Evolutionary conservation across 2,888 invertebrate species (phyloP).

Genomic region (Amiota mariae): DNA sequence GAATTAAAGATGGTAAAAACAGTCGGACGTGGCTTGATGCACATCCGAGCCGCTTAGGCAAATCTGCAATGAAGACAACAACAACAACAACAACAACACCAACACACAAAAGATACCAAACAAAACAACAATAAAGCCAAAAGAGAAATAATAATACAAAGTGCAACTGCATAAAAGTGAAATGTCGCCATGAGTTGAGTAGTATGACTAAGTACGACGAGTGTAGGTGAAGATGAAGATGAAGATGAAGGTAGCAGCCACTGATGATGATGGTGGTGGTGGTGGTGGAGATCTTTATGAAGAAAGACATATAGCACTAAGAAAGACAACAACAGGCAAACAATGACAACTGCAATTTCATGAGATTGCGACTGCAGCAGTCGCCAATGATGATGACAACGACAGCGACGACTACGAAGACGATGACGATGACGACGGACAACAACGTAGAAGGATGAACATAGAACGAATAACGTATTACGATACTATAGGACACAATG

Average conservation of each 20-base stretch:
- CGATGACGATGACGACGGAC: neutral
- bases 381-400: constrained; percentile 26
- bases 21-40: constrained; percentile 41
- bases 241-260: neutral
- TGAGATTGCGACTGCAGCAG: constrained; percentile 47
- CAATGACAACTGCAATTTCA: constrained; percentile 53
- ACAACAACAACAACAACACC: constrained; percentile 42
- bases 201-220: constrained; percentile 40
- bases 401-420: neutral
- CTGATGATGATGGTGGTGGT: neutral
- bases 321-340: constrained; percentile 41
- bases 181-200: constrained; percentile 60
- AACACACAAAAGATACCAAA: constrained; percentile 64
- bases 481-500: too few relatives aligned
- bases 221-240: neutral
- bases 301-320: neutral
- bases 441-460: too few relatives aligned
- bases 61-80: constrained; percentile 55
- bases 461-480: too few relatives aligned
- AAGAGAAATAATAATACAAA: constrained; percentile 62
- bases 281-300: neutral
- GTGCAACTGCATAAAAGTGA: constrained; percentile 67
- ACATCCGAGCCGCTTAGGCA: constrained; percentile 64
- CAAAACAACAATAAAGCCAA: constrained; percentile 58
- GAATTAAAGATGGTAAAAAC: too few relatives aligned